phyloP scores from a whole-genome alignment of 2,888 invertebrate genomes.

The Eristalis pertinax region DNA sequence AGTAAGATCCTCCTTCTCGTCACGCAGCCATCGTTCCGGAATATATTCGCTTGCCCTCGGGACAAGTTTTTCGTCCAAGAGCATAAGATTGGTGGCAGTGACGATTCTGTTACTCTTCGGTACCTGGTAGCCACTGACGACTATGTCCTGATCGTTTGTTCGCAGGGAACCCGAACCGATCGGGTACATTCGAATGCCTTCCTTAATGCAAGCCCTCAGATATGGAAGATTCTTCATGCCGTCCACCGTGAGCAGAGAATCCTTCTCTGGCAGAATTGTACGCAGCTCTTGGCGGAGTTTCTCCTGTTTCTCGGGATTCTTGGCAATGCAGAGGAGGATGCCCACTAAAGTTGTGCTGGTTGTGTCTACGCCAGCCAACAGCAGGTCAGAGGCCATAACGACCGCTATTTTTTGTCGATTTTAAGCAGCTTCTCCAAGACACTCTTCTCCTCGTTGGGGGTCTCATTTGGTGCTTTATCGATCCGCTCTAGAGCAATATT shows the following conservation, averaged over 20 bases:
- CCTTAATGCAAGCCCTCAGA: constrained; percentile 87
- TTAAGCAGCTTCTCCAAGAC: constrained; percentile 82
- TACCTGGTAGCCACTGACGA: constrained; percentile 84
- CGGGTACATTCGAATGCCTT: constrained; percentile 84
- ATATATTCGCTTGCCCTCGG: constrained; percentile 82
- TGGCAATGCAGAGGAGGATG: constrained; percentile 83
- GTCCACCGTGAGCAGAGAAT: constrained; percentile 79
- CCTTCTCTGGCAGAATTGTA: constrained; percentile 78
- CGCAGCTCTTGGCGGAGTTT: constrained; percentile 83
- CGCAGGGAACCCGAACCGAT: constrained; percentile 84
- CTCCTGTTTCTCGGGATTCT: constrained; percentile 84
- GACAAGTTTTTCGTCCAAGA: constrained; percentile 85
- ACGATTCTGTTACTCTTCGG: constrained; percentile 82
- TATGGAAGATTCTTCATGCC: constrained; percentile 83
- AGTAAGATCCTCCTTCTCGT: background rate
- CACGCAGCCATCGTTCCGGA: constrained; percentile 83
- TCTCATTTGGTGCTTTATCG: constrained; percentile 68
- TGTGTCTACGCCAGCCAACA: constrained; percentile 74
- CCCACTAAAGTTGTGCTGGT: constrained; percentile 12
- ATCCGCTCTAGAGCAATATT: constrained; percentile 76
- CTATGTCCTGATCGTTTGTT: constrained; percentile 82
- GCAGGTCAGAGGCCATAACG: constrained; percentile 73
- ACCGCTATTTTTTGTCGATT: constrained; percentile 74
- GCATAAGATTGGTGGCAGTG: constrained; percentile 86
- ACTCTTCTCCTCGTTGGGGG: constrained; percentile 77